Base-by-base conservation (phyloP, 2,888 invertebrate genomes). In the Latrodectus elegans region DNA sequence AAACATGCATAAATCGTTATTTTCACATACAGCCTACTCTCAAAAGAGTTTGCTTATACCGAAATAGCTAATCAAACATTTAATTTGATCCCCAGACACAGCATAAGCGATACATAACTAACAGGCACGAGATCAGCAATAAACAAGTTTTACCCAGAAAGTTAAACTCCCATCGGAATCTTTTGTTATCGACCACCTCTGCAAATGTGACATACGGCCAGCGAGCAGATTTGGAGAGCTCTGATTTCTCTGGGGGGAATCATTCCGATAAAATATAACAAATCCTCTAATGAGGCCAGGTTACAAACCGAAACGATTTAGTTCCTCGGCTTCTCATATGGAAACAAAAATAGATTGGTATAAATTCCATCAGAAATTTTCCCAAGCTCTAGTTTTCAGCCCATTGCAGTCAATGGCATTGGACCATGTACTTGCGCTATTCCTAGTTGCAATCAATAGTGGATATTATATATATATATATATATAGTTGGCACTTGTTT, bases 231-330 rank as follows among this genome's bases (percentile, higher is more conserved):
- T 49, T 11, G 60, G 60, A 12, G 60, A 15, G 12, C 12, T 60
- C 60, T 60, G 12, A 60, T 60, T 60, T 26, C 71, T 71, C n/a
- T 26, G 22, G 67, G 22, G 68, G 53, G 65, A 26, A 78, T 52
- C 67, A 77, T 78, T 84, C 84, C 72, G 77, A 84, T 84, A 84
- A 84, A 84, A 78, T 78, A 84, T 78, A 78, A 72, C 84, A 78
- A 78, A 73, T 67, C 65, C 67, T 60, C 72, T 84, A 84, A 84
- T 84, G 84, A 84, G 78, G 70, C 38, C 26, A 17, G 38, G 77
- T 55, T 78, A 84, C 84, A 84, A 77, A 73, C 72, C 77, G 60
- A 60, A 49, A 52, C 17, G 67, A 6, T 68, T 68, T 17, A 17
- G 9, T 17, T 22, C 67, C 22, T 68, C 70, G 65, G 26, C 71